Conservation (phyloP, 2,888 invertebrate species). For the Congeria kusceri region DNA sequence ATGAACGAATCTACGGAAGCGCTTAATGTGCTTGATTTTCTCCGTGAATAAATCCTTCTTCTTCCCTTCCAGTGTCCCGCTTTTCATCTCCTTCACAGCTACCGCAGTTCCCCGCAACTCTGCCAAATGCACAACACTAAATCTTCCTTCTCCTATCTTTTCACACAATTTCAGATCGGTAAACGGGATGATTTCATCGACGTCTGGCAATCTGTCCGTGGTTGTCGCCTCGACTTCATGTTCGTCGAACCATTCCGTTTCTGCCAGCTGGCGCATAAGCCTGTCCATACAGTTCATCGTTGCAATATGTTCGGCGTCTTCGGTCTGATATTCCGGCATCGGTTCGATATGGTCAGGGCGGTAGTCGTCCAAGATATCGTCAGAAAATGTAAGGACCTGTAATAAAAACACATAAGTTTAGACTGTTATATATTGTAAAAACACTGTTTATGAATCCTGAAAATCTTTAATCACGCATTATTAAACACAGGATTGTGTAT, state of each 20-base stretch:
- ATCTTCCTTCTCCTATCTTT: constrained; percentile 60
- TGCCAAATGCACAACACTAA: constrained; percentile 56
- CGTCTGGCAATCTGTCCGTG: constrained; percentile 20
- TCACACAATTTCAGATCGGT: constrained; percentile 6
- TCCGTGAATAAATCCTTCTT: constrained; percentile 39
- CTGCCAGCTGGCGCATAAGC: neutral
- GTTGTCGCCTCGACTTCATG: constrained; percentile 26
- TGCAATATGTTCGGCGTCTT: too few relatives aligned
- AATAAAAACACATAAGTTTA: too few relatives aligned
- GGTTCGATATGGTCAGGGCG: too few relatives aligned
- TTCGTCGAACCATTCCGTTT: constrained; percentile 22
- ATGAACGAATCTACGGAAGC: constrained; percentile 53
- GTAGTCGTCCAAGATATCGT: too few relatives aligned
- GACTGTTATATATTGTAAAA: too few relatives aligned
- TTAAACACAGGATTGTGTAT: too few relatives aligned
- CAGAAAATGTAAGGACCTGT: too few relatives aligned
- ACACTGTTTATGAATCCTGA: too few relatives aligned
- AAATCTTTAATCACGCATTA: too few relatives aligned
- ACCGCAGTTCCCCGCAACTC: constrained; percentile 54
- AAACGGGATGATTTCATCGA: constrained; percentile 10
- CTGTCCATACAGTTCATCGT: too few relatives aligned
- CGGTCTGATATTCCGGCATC: too few relatives aligned
- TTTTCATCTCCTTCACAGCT: constrained; percentile 59
- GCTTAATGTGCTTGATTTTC: constrained; percentile 46
- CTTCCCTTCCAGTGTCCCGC: constrained; percentile 40